These are phyloP conservation scores for Elgaria multicarinata DNA, from an alignment of 2,113 vertebrate species.

Conservation along the genomic window DNA sequence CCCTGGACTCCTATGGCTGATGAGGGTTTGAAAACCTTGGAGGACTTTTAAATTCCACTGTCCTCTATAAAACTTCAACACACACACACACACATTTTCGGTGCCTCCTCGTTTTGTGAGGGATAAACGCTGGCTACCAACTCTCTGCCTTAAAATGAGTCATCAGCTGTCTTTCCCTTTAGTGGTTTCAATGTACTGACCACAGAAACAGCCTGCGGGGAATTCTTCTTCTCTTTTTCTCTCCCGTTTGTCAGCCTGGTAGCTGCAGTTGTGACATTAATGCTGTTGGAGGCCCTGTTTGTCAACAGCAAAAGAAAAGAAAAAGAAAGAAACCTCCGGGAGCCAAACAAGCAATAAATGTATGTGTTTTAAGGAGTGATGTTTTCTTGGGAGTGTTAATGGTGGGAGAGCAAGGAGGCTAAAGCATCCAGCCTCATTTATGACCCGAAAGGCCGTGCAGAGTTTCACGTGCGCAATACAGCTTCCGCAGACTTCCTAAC, in stretches of 20 bases:
- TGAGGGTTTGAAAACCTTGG: not conserved
- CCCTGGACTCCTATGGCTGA: not conserved
- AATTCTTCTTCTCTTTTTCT: not conserved
- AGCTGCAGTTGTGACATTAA: not conserved
- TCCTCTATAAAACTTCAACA: not conserved
- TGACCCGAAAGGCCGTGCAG: not conserved
- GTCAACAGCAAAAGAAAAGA: not conserved
- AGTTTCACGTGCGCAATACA: not conserved
- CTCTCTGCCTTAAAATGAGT: not conserved
- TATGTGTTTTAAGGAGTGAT: slow-evolving; percentile 3
- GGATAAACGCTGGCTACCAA: not conserved
- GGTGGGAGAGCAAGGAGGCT: not conserved
- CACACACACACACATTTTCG: not conserved
- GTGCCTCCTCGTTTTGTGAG: not conserved
- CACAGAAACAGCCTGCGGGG: not conserved
- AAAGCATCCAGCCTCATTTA: not conserved
- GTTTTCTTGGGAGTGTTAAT: slow-evolving; percentile 9
- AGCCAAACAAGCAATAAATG: slow-evolving; percentile 9
- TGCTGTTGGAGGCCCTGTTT: not conserved
- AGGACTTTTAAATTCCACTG: not conserved
- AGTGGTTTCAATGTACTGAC: slow-evolving; percentile 4
- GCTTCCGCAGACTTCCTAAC: not conserved
- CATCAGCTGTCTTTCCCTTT: slow-evolving; percentile 18
- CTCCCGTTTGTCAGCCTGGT: not conserved
- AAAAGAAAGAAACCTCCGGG: not conserved